Base-by-base conservation (phyloP, 2,113 vertebrate species). In the Neotragus moschatus region DNA sequence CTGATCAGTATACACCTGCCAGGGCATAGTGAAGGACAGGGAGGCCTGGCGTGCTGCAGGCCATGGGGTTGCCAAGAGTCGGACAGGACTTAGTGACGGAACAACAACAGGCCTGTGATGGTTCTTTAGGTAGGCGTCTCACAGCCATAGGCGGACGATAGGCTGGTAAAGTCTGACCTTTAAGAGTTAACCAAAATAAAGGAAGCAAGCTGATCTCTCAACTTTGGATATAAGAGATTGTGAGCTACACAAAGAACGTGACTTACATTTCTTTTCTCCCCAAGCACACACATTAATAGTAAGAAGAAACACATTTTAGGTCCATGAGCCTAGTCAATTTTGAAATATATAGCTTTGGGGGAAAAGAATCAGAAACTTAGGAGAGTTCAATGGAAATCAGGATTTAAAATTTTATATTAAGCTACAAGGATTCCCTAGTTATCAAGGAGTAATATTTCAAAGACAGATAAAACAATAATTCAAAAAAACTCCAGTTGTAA, bases 341-440 rank as follows among this genome's bases (percentile, higher is more conserved):
- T 89, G 58, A 91, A 88, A 87, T 39, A 53, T 12, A 75, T 0
- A 86, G 33, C 53, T 93, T 88, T 84, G 26, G 58, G 60, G 36
- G 39, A 43, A 1, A 39, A 60, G 75, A 39, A 49, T 53, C 36
- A 49, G 7, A 25, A 91, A 75, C 49, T 88, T 39, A 63, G 33
- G 33, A 73, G 84, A 87, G 19, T 56, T 70, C 81, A 85, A 26
- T 6, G 15, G 95, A 75, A 95, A 66, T 28, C 45, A 85, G n/a
- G 17, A 93, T 66, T 84, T 84, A 88, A 56, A 58, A 70, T 88
- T 77, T 33, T 70, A 17, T 73, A n/a, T 39, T 70, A 93, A 93
- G 53, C 47, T 75, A 70, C 25, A 91, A 15, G 33, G 36, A 73
- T 30, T 77, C 53, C 36, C 30, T 26, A 60, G 11, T 56, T 60